These are phyloP conservation scores for Monochamus saltuarius DNA, from an alignment of 1,140 invertebrate genomes.

Conservation along the genomic window DNA sequence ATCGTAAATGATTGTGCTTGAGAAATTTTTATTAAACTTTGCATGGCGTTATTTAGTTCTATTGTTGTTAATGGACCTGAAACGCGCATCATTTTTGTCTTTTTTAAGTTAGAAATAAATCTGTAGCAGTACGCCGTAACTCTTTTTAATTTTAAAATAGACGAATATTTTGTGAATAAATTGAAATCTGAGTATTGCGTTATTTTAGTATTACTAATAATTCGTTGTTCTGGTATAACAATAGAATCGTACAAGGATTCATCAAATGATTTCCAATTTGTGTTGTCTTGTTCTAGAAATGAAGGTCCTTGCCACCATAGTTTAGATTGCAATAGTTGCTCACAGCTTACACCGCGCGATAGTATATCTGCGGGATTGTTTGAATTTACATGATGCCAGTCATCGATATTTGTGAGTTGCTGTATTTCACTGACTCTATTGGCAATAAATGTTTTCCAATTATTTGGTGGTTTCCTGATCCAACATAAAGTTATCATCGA, in stretches of 20 bases:
- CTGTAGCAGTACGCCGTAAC: not conserved
- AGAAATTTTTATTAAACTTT: too few relatives aligned
- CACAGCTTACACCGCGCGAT: constrained; percentile 28
- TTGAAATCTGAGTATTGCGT: not conserved
- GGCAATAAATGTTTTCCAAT: constrained; percentile 47
- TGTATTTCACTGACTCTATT: constrained; percentile 47
- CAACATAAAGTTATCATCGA: constrained; percentile 48
- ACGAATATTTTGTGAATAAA: constrained; percentile 4
- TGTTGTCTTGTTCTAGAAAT: constrained; percentile 6
- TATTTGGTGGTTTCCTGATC: constrained; percentile 42
- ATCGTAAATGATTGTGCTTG: too few relatives aligned
- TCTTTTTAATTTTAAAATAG: constrained; percentile 3
- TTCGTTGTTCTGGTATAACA: too few relatives aligned
- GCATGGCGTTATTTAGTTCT: too few relatives aligned
- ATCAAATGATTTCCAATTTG: not conserved
- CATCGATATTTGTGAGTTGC: constrained; percentile 30
- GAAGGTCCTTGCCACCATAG: constrained; percentile 48
- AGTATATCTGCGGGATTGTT: constrained; percentile 42
- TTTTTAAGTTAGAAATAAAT: not conserved
- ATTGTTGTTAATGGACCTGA: not conserved
- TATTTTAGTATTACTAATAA: too few relatives aligned
- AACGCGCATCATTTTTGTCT: not conserved
- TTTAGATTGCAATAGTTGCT: constrained; percentile 26
- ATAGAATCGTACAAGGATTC: too few relatives aligned
- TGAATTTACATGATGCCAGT: constrained; percentile 42